Percentiles rank a stretch among this genome's conserved stretches.
phyloP scores from a whole-genome alignment of 2,888 invertebrate genomes.

The Oligia strigilis region DNA sequence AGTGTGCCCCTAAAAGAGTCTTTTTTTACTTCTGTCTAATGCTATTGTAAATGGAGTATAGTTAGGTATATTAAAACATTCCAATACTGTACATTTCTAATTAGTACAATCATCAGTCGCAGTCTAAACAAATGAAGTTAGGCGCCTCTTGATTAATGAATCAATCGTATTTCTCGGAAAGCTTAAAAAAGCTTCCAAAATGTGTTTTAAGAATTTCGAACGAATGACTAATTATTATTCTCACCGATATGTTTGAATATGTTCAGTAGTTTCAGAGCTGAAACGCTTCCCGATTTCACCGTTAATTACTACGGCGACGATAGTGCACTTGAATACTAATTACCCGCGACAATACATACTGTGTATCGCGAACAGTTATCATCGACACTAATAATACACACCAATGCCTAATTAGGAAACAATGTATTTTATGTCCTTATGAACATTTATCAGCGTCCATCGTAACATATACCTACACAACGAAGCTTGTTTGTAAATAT shows the following conservation, averaged over 20 bases:
- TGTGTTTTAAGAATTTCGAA: constrained; percentile 66
- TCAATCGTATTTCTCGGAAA: constrained; percentile 68
- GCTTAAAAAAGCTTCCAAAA: constrained; percentile 58
- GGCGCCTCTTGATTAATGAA: constrained; percentile 64
- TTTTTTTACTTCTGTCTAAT: too few species aligned
- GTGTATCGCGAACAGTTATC: constrained; percentile 62
- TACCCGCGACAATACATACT: constrained; percentile 48
- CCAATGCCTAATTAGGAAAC: constrained; percentile 61
- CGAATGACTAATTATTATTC: constrained; percentile 69
- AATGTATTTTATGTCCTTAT: constrained; percentile 62
- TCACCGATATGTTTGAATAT: constrained; percentile 38
- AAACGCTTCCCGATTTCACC: constrained; percentile 35
- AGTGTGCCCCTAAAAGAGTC: too few species aligned
- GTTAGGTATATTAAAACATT: not conserved
- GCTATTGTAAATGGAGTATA: too few species aligned
- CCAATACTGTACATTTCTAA: constrained; percentile 20
- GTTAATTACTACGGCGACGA: constrained; percentile 53
- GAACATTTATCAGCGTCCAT: constrained; percentile 42
- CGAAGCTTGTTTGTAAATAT: constrained; percentile 63
- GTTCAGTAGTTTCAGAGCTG: constrained; percentile 19
- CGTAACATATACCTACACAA: constrained; percentile 24
- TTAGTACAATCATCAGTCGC: constrained; percentile 48
- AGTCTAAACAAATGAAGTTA: constrained; percentile 47
- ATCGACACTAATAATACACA: constrained; percentile 59
- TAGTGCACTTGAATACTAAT: constrained; percentile 55